Evolutionary conservation across 2,797 vertebrate species (phyloP).

Genomic region (Trachurus trachurus): DNA sequence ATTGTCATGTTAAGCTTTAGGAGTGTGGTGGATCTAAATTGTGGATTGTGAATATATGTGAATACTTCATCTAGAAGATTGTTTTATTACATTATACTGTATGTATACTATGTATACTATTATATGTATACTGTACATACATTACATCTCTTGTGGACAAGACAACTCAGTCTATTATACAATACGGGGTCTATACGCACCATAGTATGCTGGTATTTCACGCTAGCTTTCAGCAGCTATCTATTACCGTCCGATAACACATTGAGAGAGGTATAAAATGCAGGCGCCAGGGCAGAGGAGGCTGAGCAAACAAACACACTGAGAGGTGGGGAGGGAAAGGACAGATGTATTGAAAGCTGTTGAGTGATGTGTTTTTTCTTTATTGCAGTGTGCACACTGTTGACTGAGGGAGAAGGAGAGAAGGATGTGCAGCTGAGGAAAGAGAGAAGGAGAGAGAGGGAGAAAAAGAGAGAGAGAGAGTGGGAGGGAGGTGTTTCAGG

Average conservation of each 20-base stretch:
- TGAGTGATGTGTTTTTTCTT: slow-evolving; percentile 73
- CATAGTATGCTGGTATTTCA: slow-evolving; percentile 50
- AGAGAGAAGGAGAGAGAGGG: slow-evolving; percentile 11
- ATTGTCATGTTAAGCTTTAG: background rate
- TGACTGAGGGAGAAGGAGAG: slow-evolving; percentile 43
- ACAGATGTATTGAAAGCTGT: slow-evolving; percentile 72
- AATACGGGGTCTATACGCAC: slow-evolving; percentile 22
- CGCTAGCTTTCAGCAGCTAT: slow-evolving; percentile 73
- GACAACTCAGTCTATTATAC: slow-evolving; percentile 18
- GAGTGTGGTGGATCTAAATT: background rate
- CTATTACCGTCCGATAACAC: slow-evolving; percentile 67
- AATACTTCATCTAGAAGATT: background rate
- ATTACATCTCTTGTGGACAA: slow-evolving; percentile 11
- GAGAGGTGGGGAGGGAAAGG: slow-evolving; percentile 54
- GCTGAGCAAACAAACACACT: slow-evolving; percentile 73
- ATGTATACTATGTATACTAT: too few species aligned
- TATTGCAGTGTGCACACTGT: slow-evolving; percentile 56
- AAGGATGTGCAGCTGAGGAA: slow-evolving; percentile 32
- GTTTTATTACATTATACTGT: slow-evolving; percentile 16
- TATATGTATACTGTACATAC: too few species aligned
- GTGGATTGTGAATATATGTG: background rate
- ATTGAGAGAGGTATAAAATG: slow-evolving; percentile 54
- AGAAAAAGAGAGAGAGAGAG: slow-evolving; percentile 23
- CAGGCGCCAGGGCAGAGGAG: slow-evolving; percentile 58
- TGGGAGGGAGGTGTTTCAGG: slow-evolving; percentile 24